Base-by-base conservation (phyloP, 2,888 invertebrate species). In the Hypercompe scribonia region DNA sequence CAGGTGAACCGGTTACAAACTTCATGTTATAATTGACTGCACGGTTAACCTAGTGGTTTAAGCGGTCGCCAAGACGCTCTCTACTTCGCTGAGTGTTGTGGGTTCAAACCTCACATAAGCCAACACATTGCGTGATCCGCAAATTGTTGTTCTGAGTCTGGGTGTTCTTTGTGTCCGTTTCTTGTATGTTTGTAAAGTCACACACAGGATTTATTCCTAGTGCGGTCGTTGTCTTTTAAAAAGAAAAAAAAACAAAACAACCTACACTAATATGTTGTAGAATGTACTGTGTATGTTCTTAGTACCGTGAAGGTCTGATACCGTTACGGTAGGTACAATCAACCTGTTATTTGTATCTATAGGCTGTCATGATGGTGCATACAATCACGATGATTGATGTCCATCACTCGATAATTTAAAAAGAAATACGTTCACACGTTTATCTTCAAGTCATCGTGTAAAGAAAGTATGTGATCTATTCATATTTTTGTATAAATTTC, bases 361-460 rank as follows among this genome's bases (percentile, higher is more conserved):
- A 34, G 63, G 33, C 33, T 64, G 33, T 18, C 33, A 64, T 31
- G 31, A 64, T 64, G 63, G 15, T 33, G 64, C 33, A 34, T 36
- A 65, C 58, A 15, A 28, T 61, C 31, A 31, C 58, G 58, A 61
- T 61, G 58, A 61, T 61, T 61, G 58, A 61, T 61, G 58, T 15
- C 31, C 58, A 31, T 61, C 58, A 61, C 58, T 31, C 28, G 5
- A 61, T 61, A 31, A 61, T 61, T 54, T 61, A 61, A 61, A 61
- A 61, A 61, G 58, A 31, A 61, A 61, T 61, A 61, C 58, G 58
- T 58, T 58, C 58, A n/a, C 58, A 58, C 28, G 58, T 61, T 31
- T 31, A 61, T 28, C 58, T 15, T 61, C 58, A 61, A 61, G 58
- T 61, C 58, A 61, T 61, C 28, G 58, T 31, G 58, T 61, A 15